Conservation (phyloP, 2,113 vertebrate genomes). For the Ancistrus triradiatus region DNA sequence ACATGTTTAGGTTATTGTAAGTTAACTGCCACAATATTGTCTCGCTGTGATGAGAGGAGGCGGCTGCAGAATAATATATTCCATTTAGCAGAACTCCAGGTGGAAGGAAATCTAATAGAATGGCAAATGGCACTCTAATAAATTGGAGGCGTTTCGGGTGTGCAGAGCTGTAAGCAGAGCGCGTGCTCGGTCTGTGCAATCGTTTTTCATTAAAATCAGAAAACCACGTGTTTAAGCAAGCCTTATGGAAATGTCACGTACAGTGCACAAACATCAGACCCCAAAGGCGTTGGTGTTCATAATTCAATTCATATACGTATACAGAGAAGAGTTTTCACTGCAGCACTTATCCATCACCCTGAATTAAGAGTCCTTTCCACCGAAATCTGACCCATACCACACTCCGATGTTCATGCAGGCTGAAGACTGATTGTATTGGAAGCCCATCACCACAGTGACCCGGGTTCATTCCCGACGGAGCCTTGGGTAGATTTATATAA, state of each 20-base stretch:
- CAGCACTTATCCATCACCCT: too few relatives aligned
- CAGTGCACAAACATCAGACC: neutral
- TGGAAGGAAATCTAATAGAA: slow-evolving; percentile 18
- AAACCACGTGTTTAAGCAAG: neutral
- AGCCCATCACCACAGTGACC: too few relatives aligned
- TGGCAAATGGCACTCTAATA: slow-evolving; percentile 4
- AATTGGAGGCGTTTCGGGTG: neutral
- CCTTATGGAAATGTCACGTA: neutral
- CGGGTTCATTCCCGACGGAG: too few relatives aligned
- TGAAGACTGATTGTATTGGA: too few relatives aligned
- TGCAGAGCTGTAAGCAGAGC: neutral
- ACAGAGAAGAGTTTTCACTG: too few relatives aligned
- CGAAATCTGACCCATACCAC: too few relatives aligned
- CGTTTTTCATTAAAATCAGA: neutral
- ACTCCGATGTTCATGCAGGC: too few relatives aligned
- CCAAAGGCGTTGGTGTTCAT: neutral
- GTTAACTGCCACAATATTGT: slow-evolving; percentile 15
- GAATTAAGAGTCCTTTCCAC: too few relatives aligned
- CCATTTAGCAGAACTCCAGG: slow-evolving; percentile 2
- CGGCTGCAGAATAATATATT: slow-evolving; percentile 5
- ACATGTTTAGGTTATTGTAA: neutral
- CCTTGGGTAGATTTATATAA: too few relatives aligned
- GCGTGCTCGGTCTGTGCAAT: neutral
- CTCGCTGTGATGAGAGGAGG: neutral
- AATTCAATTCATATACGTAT: too few relatives aligned